These are phyloP conservation scores for Coendou prehensilis DNA, from an alignment of 2,797 vertebrate genomes.

Conservation along the genomic window DNA sequence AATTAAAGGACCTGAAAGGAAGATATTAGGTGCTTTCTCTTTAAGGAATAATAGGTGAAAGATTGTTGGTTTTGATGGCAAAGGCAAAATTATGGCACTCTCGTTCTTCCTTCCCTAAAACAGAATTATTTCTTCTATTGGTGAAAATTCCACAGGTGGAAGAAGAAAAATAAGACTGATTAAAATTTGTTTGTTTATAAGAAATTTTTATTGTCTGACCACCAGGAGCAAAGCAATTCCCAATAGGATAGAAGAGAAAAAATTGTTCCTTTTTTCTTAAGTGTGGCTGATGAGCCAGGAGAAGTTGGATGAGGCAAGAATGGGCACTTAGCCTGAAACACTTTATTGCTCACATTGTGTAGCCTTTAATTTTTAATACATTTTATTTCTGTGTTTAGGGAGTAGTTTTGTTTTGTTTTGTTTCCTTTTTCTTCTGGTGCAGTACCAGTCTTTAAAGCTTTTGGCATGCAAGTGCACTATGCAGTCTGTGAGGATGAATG, in stretches of 20 bases:
- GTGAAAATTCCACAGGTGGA: conserved; percentile 59
- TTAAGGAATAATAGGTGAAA: conserved; percentile 71
- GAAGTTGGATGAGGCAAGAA: neutral
- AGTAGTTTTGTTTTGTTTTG: neutral
- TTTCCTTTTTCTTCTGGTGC: neutral
- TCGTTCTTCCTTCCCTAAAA: conserved; percentile 5
- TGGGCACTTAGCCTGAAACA: neutral
- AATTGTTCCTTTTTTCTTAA: neutral
- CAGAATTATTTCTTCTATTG: conserved; percentile 45
- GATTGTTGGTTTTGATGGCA: conserved; percentile 28
- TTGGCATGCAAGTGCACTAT: neutral
- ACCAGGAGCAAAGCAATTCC: neutral
- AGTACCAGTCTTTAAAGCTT: neutral
- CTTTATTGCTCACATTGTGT: neutral
- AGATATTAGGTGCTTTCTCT: conserved; percentile 67
- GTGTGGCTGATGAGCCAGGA: neutral
- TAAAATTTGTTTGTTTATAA: conserved; percentile 50
- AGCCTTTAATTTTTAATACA: conserved; percentile 60
- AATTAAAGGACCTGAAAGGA: conserved; percentile 77
- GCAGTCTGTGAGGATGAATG: neutral
- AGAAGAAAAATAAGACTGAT: neutral
- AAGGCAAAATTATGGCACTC: conserved; percentile 43
- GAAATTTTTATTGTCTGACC: conserved; percentile 3
- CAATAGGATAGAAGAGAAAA: neutral
- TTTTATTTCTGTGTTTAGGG: conserved; percentile 40